These are phyloP conservation scores for Porites lobata DNA, from an alignment of 92 coral and sea anemone species.

Conservation along the genomic window DNA sequence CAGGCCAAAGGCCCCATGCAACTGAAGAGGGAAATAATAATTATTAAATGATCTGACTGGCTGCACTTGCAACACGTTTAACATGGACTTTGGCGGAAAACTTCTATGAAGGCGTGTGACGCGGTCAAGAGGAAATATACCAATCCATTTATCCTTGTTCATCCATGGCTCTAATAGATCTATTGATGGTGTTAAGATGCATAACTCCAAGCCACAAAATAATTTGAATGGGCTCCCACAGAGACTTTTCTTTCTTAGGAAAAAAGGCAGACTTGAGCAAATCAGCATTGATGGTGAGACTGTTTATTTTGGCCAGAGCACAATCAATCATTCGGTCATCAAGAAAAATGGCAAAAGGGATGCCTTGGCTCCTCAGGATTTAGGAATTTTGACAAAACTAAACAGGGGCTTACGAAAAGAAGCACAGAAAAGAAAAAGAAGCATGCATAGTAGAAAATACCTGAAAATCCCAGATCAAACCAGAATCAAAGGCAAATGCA, in stretches of 20 bases:
- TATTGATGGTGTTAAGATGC: not conserved
- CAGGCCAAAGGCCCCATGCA: conserved; percentile 1
- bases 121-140: too few relatives aligned
- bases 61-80: not conserved
- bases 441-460: too few relatives aligned
- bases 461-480: too few relatives aligned
- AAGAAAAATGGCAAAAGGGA: conserved; percentile 7
- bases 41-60: not conserved
- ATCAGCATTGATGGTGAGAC: conserved; percentile 32
- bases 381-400: not conserved
- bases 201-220: conserved; percentile 28
- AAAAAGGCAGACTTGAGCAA: conserved; percentile 42
- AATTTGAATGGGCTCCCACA: conserved; percentile 23
- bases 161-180: not conserved
- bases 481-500: too few relatives aligned
- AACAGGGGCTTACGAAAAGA: too few relatives aligned
- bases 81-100: not conserved
- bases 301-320: not conserved
- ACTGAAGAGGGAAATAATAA: conserved; percentile 9
- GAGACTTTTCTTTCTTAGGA: conserved; percentile 32
- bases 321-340: not conserved
- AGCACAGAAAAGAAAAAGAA: too few relatives aligned
- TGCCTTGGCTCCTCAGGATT: conserved; percentile 25
- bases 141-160: not conserved
- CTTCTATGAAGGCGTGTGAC: not conserved